A percentile compares a stretch with the other conserved stretches of the same genome.
phyloP scores from a whole-genome alignment of 2,888 invertebrate genomes.

The Liodrosophila aerea region DNA sequence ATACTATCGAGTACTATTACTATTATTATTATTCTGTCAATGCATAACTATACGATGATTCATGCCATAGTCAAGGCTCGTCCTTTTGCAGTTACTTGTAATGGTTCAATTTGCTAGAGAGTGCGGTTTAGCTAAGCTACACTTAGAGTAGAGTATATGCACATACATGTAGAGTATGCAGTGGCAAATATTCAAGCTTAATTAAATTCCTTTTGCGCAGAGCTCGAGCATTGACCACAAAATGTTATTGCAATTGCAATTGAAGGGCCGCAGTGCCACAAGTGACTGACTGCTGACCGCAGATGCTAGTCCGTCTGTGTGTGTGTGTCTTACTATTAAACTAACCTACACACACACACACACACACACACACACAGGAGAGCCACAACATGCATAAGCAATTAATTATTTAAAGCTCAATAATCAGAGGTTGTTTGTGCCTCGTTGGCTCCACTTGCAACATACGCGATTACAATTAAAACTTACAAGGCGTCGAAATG shows the following conservation, averaged over 20 bases:
- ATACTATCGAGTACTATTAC: no score
- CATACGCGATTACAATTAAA: conserved; percentile 68
- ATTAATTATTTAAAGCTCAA: conserved; percentile 74
- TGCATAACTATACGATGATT: no score
- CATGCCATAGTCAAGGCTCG: no score
- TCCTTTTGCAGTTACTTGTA: conserved; percentile 10
- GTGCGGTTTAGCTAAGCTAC: not conserved
- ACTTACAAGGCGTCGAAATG: conserved; percentile 73
- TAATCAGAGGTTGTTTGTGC: conserved; percentile 51
- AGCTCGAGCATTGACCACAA: conserved; percentile 50
- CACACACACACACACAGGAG: not conserved
- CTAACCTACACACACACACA: not conserved
- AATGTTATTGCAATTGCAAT: conserved; percentile 67
- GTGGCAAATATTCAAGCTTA: conserved; percentile 53
- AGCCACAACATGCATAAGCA: conserved; percentile 45
- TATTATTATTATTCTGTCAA: no score
- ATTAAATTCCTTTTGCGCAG: conserved; percentile 67
- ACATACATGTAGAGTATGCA: conserved; percentile 7
- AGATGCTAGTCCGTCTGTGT: conserved; percentile 32
- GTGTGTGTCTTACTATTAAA: conserved; percentile 15
- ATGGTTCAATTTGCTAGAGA: conserved; percentile 21
- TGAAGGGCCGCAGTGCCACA: conserved; percentile 16
- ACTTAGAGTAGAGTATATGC: no score
- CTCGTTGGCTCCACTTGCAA: not conserved
- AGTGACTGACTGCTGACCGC: conserved; percentile 51